phyloP scores from a whole-genome alignment of 2,797 vertebrate genomes.

The Lutjanus argentimaculatus region DNA sequence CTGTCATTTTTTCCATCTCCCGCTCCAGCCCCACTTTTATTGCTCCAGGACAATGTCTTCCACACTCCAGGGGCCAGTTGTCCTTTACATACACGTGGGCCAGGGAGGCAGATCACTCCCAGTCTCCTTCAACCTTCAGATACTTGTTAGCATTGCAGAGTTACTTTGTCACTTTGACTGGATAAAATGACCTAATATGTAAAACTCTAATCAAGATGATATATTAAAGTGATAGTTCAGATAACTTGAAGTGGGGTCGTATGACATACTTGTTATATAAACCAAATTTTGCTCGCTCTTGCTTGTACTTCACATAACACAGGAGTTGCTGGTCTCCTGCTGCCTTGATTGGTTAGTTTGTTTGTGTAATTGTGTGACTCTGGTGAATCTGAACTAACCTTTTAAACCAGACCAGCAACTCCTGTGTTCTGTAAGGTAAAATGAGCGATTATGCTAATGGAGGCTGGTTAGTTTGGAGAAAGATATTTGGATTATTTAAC shows the following conservation, averaged over 20 bases:
- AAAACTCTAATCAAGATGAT: conserved; percentile 9
- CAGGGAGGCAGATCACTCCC: neutral
- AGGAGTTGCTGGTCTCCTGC: too few relatives aligned
- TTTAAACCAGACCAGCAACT: too few relatives aligned
- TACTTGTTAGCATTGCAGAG: conserved; percentile 32
- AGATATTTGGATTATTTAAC: too few relatives aligned
- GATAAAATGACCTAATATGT: conserved; percentile 13
- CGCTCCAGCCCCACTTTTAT: conserved; percentile 37
- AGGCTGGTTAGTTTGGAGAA: too few relatives aligned
- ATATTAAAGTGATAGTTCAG: neutral
- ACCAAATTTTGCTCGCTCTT: too few relatives aligned
- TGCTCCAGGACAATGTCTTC: conserved; percentile 46
- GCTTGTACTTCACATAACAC: too few relatives aligned
- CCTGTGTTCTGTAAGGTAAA: too few relatives aligned
- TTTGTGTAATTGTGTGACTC: too few relatives aligned
- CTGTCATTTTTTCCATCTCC: conserved; percentile 29
- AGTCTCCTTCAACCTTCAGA: conserved; percentile 53
- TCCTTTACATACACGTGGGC: conserved; percentile 47
- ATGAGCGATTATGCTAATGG: too few relatives aligned
- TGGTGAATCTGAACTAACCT: too few relatives aligned
- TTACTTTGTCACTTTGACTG: conserved; percentile 17
- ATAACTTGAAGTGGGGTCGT: too few relatives aligned
- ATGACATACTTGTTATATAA: neutral
- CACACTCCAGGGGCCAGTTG: conserved; percentile 52
- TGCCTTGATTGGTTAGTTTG: too few relatives aligned